Evolutionary conservation across 2,113 vertebrate species (phyloP).

Genomic region (Heloderma charlesbogerti): DNA sequence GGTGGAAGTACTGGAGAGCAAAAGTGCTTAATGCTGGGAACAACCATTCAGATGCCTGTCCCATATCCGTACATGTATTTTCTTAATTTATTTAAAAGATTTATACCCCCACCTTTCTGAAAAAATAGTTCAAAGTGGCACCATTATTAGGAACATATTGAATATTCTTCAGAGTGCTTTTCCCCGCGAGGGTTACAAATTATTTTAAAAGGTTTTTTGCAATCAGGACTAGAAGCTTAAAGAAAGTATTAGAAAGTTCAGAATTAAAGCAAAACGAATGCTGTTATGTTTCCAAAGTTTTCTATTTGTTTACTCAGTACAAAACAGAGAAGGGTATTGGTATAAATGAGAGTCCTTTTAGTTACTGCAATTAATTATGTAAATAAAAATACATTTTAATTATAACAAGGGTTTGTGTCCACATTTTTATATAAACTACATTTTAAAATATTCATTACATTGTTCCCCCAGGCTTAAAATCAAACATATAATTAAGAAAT

Average conservation of each 20-base stretch:
- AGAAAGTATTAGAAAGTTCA: background rate
- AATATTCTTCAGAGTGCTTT: background rate
- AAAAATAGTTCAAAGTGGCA: background rate
- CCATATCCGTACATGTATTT: background rate
- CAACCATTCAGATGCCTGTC: background rate
- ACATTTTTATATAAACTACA: constrained; percentile 57
- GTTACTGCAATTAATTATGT: constrained; percentile 55
- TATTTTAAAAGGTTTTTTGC: background rate
- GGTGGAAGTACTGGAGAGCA: background rate
- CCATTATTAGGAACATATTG: background rate
- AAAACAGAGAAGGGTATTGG: accelerated
- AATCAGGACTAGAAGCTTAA: background rate
- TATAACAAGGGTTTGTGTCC: constrained; percentile 37
- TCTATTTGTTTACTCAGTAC: no score
- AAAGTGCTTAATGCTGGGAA: background rate
- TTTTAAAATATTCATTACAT: constrained; percentile 75
- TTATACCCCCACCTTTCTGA: background rate
- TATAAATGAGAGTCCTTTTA: constrained; percentile 11
- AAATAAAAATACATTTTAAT: constrained; percentile 45
- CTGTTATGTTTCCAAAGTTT: background rate
- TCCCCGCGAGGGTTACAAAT: background rate
- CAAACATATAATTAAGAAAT: constrained; percentile 72
- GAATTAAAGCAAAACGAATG: background rate
- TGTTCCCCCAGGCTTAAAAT: constrained; percentile 71
- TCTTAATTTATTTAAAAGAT: background rate